Percentiles rank a stretch among this genome's conserved stretches.
phyloP scores from a whole-genome alignment of 2,797 vertebrate genomes.

The Xiphophorus birchmanni region DNA sequence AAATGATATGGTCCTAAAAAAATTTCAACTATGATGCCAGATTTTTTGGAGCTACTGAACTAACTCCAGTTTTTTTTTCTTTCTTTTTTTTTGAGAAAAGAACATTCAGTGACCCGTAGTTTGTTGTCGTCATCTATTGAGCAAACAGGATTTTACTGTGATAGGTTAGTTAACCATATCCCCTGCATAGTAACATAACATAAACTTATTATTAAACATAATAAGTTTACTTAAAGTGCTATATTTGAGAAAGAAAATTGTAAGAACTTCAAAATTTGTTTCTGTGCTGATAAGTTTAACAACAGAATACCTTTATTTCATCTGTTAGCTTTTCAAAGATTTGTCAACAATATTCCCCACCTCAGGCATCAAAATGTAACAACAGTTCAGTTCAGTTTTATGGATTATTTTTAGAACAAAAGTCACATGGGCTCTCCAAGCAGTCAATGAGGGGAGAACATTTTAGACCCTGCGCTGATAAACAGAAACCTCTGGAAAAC shows the following conservation, averaged over 20 bases:
- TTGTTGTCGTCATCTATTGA: not conserved
- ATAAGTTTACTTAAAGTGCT: not conserved
- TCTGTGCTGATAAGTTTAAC: not conserved
- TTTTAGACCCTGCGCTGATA: conserved; percentile 27
- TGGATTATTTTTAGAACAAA: not conserved
- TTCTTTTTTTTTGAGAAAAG: not conserved
- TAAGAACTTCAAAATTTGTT: not conserved
- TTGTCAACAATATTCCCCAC: not conserved
- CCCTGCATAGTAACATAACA: not conserved
- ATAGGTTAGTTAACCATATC: not conserved
- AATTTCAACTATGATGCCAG: not conserved
- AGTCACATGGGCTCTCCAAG: not conserved
- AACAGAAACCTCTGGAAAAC: conserved; percentile 13
- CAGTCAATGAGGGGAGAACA: not conserved
- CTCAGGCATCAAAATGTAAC: not conserved
- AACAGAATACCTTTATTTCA: not conserved
- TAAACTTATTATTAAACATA: too few species aligned
- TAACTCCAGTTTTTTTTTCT: not conserved
- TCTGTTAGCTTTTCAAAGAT: not conserved
- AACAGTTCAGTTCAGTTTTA: not conserved
- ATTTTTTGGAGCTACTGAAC: not conserved
- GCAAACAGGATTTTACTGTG: not conserved
- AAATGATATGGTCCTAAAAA: not conserved
- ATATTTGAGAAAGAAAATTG: too few species aligned
- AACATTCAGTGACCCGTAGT: not conserved